These are phyloP conservation scores for Benitochromis conjunctus DNA, from an alignment of 2,113 vertebrate genomes.

Conservation along the genomic window DNA sequence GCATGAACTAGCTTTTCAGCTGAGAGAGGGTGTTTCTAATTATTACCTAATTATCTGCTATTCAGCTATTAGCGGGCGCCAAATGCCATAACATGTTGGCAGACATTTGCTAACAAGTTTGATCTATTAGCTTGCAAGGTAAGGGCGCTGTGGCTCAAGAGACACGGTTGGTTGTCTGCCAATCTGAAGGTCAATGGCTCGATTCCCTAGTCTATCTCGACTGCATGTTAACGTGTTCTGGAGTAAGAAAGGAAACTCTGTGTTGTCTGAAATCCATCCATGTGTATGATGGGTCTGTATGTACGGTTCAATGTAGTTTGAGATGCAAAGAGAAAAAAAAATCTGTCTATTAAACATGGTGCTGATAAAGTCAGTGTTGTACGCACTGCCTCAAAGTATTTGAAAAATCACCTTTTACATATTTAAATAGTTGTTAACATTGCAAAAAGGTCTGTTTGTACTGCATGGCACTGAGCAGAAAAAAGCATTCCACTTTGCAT, in stretches of 20 bases:
- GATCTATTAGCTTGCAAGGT: neutral
- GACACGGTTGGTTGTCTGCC: neutral
- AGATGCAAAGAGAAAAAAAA: neutral
- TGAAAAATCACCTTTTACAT: neutral
- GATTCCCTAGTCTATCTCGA: neutral
- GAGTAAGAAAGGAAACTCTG: neutral
- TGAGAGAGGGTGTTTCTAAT: neutral
- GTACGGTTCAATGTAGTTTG: neutral
- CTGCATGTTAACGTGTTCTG: neutral
- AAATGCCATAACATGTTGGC: neutral
- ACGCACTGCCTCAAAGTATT: neutral
- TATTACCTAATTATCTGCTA: neutral
- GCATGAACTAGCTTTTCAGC: neutral
- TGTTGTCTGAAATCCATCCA: neutral
- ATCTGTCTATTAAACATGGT: neutral
- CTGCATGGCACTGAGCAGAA: neutral
- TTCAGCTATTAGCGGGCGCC: neutral
- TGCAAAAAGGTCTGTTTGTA: neutral
- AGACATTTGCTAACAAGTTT: neutral
- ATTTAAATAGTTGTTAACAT: neutral
- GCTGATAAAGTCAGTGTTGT: neutral
- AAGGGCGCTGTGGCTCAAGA: neutral
- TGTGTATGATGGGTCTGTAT: fast-evolving
- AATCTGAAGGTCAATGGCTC: neutral
- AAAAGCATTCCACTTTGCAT: neutral